Evolutionary conservation across 2,888 invertebrate genomes (phyloP).

Genomic region (Pristionchus entomophagus): DNA sequence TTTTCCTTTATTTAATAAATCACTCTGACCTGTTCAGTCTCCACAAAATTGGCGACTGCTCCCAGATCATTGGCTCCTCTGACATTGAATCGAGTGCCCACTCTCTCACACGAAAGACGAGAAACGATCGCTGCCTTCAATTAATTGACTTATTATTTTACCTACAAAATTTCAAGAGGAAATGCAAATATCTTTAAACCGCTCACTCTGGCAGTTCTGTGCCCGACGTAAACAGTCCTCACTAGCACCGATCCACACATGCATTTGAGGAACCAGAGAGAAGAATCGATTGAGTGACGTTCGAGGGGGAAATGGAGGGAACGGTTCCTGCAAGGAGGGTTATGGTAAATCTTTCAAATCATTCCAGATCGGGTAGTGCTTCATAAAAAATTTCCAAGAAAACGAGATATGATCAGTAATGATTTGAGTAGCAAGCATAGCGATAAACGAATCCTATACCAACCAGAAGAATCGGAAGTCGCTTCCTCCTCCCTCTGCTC

Average conservation of each 20-base stretch:
- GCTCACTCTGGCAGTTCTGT: constrained; percentile 91
- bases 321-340: constrained; percentile 84
- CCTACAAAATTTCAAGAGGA: no score
- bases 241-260: constrained; percentile 95
- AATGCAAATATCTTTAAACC: no score
- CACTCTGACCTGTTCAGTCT: constrained; percentile 91
- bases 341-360: neutral
- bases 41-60: constrained; percentile 99
- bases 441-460: no score
- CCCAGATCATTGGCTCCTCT: constrained; percentile 99
- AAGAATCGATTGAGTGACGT: constrained; percentile 90
- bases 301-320: constrained; percentile 93
- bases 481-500: constrained; percentile 85
- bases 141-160: no score
- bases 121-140: constrained; percentile 91
- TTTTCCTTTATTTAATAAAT: neutral
- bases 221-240: constrained; percentile 96
- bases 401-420: no score
- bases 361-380: neutral
- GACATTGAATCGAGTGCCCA: constrained; percentile 97
- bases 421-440: no score
- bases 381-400: no score
- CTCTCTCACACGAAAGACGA: constrained; percentile 94
- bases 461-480: constrained; percentile 99
- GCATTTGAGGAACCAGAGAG: constrained; percentile 91